These are phyloP conservation scores for Nipponacmea schrenckii DNA, from an alignment of 2,888 invertebrate species.

Conservation along the genomic window DNA sequence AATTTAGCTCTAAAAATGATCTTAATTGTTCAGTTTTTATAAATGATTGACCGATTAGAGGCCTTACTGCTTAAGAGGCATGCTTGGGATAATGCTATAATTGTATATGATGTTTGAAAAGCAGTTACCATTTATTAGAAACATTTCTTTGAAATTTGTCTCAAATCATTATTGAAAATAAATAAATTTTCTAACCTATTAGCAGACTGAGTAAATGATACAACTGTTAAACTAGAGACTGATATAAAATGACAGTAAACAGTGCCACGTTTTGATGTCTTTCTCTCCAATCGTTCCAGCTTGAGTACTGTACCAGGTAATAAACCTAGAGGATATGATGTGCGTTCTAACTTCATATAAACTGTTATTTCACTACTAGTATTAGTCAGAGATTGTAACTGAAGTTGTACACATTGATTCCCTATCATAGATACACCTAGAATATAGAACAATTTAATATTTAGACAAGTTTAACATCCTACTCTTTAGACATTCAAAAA, in stretches of 20 bases:
- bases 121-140: too few species aligned
- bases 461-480: too few species aligned
- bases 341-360: conserved; percentile 39
- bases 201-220: background rate
- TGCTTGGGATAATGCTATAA: too few species aligned
- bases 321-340: conserved; percentile 37
- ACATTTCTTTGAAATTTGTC: too few species aligned
- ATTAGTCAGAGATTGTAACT: conserved; percentile 18
- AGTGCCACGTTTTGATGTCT: conserved; percentile 35
- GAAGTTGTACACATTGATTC: conserved; percentile 25
- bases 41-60: too few species aligned
- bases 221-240: conserved; percentile 25
- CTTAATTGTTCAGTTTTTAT: too few species aligned
- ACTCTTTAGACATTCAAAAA: too few species aligned
- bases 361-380: conserved; percentile 27
- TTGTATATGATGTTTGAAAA: too few species aligned
- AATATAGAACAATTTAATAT: background rate
- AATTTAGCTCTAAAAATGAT: too few species aligned
- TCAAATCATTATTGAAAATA: too few species aligned
- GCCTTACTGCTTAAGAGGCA: too few species aligned
- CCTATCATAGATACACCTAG: conserved; percentile 28
- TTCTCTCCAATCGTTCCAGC: conserved; percentile 39
- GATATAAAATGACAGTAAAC: conserved; percentile 44
- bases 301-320: conserved; percentile 37
- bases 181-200: too few species aligned